These are phyloP conservation scores for Selene dorsalis DNA, from an alignment of 2,797 vertebrate species.

Conservation along the genomic window DNA sequence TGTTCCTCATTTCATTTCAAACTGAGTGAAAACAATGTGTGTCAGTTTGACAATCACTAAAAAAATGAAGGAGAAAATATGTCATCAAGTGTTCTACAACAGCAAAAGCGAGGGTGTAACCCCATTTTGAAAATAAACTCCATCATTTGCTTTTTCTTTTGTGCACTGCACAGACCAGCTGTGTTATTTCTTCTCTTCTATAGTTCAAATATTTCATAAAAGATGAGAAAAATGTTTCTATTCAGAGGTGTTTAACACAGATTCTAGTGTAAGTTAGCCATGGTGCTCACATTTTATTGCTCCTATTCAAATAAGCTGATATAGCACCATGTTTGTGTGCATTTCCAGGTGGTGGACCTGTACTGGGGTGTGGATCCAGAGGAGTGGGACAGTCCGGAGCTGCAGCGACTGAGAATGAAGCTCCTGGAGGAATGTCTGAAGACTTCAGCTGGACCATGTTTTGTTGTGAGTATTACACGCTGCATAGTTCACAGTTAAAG, in stretches of 20 bases:
- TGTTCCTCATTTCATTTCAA: slow-evolving; percentile 20
- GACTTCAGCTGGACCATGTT: slow-evolving; percentile 97
- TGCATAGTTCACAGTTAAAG: not conserved
- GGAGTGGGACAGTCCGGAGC: slow-evolving; percentile 95
- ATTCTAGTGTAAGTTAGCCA: not conserved
- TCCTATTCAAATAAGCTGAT: not conserved
- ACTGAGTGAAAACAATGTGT: no score
- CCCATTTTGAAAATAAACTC: not conserved
- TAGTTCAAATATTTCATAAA: not conserved
- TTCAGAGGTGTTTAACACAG: not conserved
- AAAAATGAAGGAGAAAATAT: not conserved
- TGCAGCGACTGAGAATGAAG: slow-evolving; percentile 95
- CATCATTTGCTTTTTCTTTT: not conserved
- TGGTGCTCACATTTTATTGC: not conserved
- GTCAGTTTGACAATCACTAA: not conserved
- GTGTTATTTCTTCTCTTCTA: not conserved
- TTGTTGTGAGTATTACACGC: slow-evolving; percentile 91
- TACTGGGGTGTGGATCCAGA: slow-evolving; percentile 96
- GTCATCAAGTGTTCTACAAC: not conserved
- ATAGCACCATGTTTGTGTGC: not conserved
- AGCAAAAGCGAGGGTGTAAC: not conserved
- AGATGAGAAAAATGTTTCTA: not conserved
- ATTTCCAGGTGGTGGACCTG: slow-evolving; percentile 93
- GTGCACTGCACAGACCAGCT: rapidly evolving
- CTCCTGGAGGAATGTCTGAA: slow-evolving; percentile 97